These are phyloP conservation scores for Harpagifer antarcticus DNA, from an alignment of 2,797 vertebrate genomes.

Conservation along the genomic window DNA sequence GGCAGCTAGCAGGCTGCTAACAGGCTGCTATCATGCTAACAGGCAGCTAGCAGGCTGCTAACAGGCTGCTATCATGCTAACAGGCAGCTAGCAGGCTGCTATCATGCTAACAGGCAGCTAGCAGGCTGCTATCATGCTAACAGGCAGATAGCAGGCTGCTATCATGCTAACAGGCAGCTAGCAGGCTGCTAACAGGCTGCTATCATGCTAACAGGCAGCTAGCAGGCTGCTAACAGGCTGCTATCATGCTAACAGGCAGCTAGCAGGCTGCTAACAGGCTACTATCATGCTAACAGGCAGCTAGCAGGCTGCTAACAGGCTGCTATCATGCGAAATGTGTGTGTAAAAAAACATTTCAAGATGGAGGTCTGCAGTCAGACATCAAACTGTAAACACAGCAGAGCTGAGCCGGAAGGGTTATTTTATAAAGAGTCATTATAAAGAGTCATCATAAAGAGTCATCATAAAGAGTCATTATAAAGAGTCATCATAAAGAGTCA, in stretches of 20 bases:
- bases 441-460: no score
- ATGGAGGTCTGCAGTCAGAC: slow-evolving; percentile 7
- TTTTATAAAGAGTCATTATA: no score
- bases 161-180: background rate
- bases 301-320: background rate
- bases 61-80: background rate
- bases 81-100: background rate
- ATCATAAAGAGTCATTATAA: no score
- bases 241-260: background rate
- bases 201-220: background rate
- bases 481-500: no score
- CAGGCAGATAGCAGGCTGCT: background rate
- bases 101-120: background rate
- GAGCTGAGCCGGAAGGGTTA: no score
- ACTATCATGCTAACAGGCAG: background rate
- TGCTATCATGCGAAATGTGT: background rate
- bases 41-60: background rate
- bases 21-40: background rate
- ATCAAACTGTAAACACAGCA: no score
- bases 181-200: background rate
- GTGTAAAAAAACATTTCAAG: slow-evolving; percentile 7
- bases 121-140: background rate
- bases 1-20: background rate
- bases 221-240: background rate
- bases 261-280: background rate